These are phyloP conservation scores for Pogonus chalceus DNA, from an alignment of 1,140 invertebrate species.

Conservation along the genomic window DNA sequence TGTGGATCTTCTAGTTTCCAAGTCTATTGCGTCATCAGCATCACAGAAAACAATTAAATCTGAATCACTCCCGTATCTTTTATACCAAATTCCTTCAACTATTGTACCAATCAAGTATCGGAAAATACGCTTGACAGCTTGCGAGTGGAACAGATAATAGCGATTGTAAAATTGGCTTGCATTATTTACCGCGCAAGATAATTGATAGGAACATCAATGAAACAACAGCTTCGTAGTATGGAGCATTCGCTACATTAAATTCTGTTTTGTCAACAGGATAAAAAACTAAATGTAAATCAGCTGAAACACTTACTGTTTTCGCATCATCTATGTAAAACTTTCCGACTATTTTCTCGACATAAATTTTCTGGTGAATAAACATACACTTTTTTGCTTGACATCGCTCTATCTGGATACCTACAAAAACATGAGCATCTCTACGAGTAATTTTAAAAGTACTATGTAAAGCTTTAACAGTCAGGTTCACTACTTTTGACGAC, in stretches of 20 bases:
- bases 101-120: slow-evolving; percentile 34
- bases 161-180: neutral
- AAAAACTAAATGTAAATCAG: neutral
- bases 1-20: slow-evolving; percentile 25
- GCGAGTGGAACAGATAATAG: neutral
- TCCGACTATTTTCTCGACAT: neutral
- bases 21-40: slow-evolving; percentile 30
- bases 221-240: neutral
- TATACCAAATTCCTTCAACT: slow-evolving; percentile 17
- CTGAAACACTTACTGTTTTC: neutral
- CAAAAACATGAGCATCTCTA: neutral
- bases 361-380: neutral
- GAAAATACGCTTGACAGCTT: slow-evolving; percentile 30
- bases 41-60: slow-evolving; percentile 24
- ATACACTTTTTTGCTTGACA: neutral
- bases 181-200: neutral
- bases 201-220: neutral
- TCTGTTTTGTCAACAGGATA: neutral
- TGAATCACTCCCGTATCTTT: neutral
- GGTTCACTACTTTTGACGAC: neutral
- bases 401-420: neutral
- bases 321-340: neutral
- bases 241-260: neutral
- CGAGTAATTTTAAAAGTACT: neutral
- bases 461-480: neutral